Conservation (phyloP, 2,113 vertebrate species). For the Ia io region DNA sequence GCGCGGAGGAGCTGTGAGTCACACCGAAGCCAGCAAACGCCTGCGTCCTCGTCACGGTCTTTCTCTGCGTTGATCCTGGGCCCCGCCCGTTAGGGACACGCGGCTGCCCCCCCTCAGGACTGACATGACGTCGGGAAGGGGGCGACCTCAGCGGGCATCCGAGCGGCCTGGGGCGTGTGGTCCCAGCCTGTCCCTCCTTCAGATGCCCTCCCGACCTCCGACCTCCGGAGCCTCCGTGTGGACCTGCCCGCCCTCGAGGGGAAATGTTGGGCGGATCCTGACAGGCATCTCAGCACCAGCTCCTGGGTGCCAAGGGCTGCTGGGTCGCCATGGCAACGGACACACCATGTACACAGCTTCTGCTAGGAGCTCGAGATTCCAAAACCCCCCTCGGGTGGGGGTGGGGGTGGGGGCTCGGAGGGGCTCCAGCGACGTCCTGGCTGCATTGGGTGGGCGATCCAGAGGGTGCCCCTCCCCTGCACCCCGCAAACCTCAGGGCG, state of each 20-base stretch:
- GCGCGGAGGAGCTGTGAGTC: conserved; percentile 18
- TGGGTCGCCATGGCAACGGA: conserved; percentile 72
- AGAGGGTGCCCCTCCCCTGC: accelerated
- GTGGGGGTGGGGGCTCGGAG: background rate
- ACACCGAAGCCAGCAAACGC: background rate
- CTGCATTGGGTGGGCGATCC: background rate
- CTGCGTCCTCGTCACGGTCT: background rate
- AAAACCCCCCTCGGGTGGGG: background rate
- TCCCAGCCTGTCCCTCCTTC: background rate
- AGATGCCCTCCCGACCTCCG: background rate
- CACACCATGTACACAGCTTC: conserved; percentile 47
- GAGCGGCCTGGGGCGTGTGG: background rate
- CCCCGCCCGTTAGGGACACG: background rate
- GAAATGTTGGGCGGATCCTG: conserved; percentile 20
- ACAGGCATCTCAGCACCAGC: conserved; percentile 38
- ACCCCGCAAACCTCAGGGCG: background rate
- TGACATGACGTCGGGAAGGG: background rate
- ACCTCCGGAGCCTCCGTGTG: conserved; percentile 22
- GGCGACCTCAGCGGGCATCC: background rate
- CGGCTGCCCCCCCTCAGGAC: background rate
- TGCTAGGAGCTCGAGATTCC: conserved; percentile 21
- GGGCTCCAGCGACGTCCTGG: accelerated
- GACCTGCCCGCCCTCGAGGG: conserved; percentile 3
- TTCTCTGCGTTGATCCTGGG: background rate
- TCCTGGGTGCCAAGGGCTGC: background rate